Base-by-base conservation (phyloP, 1,140 invertebrate genomes). In the Drosophila quadrilineata region DNA sequence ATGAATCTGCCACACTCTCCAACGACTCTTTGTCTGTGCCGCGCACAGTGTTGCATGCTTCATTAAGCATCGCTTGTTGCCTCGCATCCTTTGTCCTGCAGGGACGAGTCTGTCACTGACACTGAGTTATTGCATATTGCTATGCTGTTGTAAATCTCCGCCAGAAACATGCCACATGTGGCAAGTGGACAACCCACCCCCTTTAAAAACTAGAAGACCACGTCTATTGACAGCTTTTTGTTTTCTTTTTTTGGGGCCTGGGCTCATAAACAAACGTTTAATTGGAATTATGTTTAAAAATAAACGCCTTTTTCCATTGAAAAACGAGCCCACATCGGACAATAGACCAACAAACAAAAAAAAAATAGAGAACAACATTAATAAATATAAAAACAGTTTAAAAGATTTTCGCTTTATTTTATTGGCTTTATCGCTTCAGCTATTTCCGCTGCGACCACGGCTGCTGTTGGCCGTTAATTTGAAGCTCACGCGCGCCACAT, bases 401-500 rank as follows among this genome's bases (percentile, higher is more conserved):
- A 28, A 31, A 41, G 54, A 45, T 63, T 68, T 68, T 63, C 19
- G 49, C 57, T 24, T 41, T 40, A n/a, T 77, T 84, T 84, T 79
- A 84, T 84, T 84, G 74, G 71, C 70, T 65, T 85, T 85, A 84
- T 84, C 79, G 79, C 70, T 62, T 65, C 66, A 75, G 79, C 79
- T 79, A 84, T 84, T 85, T 84, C 79, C 77, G 79, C 79, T n/a
- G n/a, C n/a, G n/a, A n/a, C n/a, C n/a, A n/a, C n/a, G n/a, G n/a
- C n/a, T 74, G 79, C 57, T 71, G 82, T 73, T 60, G 72, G 68
- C 68, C 54, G 57, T 75, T 82, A 76, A 73, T 66, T 84, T 60
- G 36, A 77, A 71, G 79, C 60, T 84, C 79, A 85, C 79, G 74
- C 71, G 75, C 66, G 46, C 35, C 40, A 41, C 29, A 76, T 58